Percentiles rank a stretch among this genome's conserved stretches.
Evolutionary conservation across 2,113 vertebrate genomes (phyloP).

Genomic region (Percina caprodes): DNA sequence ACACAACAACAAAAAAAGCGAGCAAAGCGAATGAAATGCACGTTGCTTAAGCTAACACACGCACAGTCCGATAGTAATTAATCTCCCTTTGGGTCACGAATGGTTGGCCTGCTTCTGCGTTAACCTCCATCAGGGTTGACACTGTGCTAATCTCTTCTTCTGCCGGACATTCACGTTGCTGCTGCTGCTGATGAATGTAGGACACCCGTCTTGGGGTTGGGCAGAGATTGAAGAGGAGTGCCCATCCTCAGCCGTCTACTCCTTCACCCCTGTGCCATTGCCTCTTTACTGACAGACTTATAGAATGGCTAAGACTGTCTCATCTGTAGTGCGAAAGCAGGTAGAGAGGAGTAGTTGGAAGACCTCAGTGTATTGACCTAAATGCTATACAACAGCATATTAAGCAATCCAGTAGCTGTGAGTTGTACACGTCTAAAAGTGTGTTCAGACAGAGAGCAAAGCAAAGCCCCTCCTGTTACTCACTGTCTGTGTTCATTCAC

Average conservation of each 20-base stretch:
- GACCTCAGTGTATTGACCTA: background rate
- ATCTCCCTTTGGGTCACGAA: slow-evolving; percentile 70
- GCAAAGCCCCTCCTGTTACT: background rate
- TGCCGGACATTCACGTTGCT: slow-evolving; percentile 65
- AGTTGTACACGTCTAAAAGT: background rate
- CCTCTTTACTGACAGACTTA: slow-evolving; percentile 53
- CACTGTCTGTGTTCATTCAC: background rate
- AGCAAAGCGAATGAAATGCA: slow-evolving; percentile 29
- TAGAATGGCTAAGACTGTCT: slow-evolving; percentile 52
- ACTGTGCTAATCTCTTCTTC: slow-evolving; percentile 69
- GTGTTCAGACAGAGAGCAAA: background rate
- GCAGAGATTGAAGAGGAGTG: slow-evolving; percentile 43
- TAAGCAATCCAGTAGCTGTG: background rate
- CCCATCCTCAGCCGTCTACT: slow-evolving; percentile 36
- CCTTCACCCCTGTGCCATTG: slow-evolving; percentile 25
- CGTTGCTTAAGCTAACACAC: background rate
- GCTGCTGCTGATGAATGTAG: slow-evolving; percentile 54
- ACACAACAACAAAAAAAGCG: slow-evolving; percentile 25
- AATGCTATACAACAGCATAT: background rate
- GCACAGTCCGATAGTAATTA: slow-evolving; percentile 52
- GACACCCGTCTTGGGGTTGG: slow-evolving; percentile 29
- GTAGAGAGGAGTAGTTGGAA: background rate
- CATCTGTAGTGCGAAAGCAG: slow-evolving; percentile 51
- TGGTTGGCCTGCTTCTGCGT: slow-evolving; percentile 55
- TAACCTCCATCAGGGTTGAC: slow-evolving; percentile 64